Evolutionary conservation across 1,140 invertebrate genomes (phyloP).

Genomic region (Zaprionus taronus): DNA sequence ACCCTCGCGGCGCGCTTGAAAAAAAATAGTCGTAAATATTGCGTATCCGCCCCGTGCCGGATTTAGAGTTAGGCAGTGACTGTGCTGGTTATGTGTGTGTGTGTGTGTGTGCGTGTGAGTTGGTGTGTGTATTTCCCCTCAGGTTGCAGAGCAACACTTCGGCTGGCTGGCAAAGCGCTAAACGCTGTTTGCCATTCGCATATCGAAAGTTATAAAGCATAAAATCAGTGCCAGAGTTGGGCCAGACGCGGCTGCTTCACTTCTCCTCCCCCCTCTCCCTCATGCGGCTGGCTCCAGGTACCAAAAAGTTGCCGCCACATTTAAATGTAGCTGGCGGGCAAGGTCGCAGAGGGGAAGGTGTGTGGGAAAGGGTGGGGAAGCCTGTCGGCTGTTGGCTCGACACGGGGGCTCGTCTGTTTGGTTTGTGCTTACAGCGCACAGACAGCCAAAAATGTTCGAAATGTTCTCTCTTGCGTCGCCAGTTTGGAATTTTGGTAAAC

Average conservation of each 20-base stretch:
- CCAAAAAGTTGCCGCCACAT: conserved; percentile 68
- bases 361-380: not conserved
- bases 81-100: not conserved
- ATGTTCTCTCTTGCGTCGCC: conserved; percentile 39
- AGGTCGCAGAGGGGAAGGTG: conserved; percentile 10
- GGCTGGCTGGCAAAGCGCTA: conserved; percentile 67
- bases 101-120: not conserved
- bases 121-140: conserved; percentile 35
- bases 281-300: conserved; percentile 4
- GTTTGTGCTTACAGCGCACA: conserved; percentile 54
- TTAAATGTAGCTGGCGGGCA: conserved; percentile 79
- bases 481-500: conserved; percentile 65
- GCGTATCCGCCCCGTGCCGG: conserved; percentile 56
- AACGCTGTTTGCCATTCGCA: conserved; percentile 79
- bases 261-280: not conserved
- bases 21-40: conserved; percentile 63
- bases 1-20: conserved; percentile 16
- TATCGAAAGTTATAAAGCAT: conserved; percentile 83
- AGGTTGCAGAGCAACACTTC: conserved; percentile 68
- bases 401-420: conserved; percentile 24
- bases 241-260: conserved; percentile 38
- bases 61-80: conserved; percentile 22
- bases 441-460: conserved; percentile 76
- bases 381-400: not conserved
- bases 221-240: conserved; percentile 72